These are phyloP conservation scores for Diadumene lineata DNA, from an alignment of 92 coral and sea anemone genomes.

Conservation along the genomic window DNA sequence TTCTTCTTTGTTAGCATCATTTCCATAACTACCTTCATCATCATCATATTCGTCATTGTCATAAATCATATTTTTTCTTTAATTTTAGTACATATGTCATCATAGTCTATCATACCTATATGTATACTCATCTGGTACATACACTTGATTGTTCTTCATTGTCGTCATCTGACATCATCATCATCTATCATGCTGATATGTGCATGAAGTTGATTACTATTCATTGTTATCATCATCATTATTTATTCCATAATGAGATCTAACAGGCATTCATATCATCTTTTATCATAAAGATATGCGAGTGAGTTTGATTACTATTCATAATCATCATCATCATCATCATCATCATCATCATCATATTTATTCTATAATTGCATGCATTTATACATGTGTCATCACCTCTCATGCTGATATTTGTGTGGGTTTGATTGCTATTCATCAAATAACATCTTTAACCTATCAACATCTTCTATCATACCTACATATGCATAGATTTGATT, in stretches of 20 bases:
- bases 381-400: background rate
- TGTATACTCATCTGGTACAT: conserved; percentile 78
- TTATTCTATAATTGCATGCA: background rate
- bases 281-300: background rate
- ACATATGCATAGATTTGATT: conserved; percentile 68
- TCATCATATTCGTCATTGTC: background rate
- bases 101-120: background rate
- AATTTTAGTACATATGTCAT: no score
- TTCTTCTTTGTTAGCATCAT: background rate
- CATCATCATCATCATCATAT: background rate
- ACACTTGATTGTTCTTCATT: background rate
- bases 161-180: no score
- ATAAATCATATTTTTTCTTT: no score
- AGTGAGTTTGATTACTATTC: conserved; percentile 90
- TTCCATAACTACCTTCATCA: background rate
- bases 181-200: no score
- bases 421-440: conserved; percentile 97
- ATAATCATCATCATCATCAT: conserved; percentile 45
- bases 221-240: background rate
- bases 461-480: background rate
- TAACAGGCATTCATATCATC: background rate
- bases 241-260: background rate
- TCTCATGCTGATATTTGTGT: background rate
- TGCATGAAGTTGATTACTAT: background rate
- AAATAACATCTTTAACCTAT: no score